phyloP scores from a whole-genome alignment of 92 coral and sea anemone species.

The Umimayanthus kanabou region DNA sequence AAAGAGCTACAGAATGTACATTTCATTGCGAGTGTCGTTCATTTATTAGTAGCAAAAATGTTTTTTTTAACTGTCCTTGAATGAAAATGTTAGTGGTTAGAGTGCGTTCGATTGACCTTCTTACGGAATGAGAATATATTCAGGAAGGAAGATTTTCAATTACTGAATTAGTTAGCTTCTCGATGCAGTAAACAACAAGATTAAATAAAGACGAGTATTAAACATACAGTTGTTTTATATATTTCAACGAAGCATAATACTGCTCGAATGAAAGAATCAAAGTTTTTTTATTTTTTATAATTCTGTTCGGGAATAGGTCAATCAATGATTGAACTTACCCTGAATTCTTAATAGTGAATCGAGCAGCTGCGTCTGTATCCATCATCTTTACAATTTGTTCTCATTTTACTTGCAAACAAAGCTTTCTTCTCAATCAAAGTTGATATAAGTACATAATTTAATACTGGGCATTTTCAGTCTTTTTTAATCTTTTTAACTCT shows the following conservation, averaged over 20 bases:
- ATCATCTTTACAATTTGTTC: neutral
- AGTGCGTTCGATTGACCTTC: neutral
- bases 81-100: neutral
- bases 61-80: neutral
- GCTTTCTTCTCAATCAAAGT: neutral
- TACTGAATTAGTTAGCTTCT: too few species aligned
- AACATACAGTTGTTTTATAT: too few species aligned
- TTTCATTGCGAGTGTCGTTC: neutral
- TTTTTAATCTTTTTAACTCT: neutral
- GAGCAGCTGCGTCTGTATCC: neutral
- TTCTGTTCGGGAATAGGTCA: too few species aligned
- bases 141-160: too few species aligned
- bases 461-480: neutral
- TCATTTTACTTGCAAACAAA: neutral
- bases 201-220: too few species aligned
- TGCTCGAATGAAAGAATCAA: too few species aligned
- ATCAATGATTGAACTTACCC: neutral
- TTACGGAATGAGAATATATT: neutral
- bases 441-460: neutral
- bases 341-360: too few species aligned
- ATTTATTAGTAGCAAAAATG: neutral
- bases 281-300: too few species aligned
- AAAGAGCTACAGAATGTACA: neutral
- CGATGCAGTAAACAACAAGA: too few species aligned
- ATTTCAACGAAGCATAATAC: too few species aligned